A percentile compares a stretch with the other conserved stretches of the same genome.
These are phyloP conservation scores for Rhopalosiphum nymphaeae DNA, from an alignment of 2,888 invertebrate genomes.

Conservation along the genomic window DNA sequence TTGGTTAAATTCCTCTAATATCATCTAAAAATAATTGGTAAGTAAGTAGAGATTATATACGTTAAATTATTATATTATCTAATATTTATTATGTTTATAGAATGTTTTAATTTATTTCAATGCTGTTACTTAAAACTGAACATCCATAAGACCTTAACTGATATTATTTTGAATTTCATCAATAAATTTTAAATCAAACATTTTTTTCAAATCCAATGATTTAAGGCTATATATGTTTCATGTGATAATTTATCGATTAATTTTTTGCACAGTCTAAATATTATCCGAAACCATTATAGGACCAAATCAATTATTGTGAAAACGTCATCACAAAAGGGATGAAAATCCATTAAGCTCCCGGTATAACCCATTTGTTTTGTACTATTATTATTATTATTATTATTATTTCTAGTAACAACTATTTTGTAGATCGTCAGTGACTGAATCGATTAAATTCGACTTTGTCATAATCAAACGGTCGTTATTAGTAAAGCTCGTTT, in stretches of 20 bases:
- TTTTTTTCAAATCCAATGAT: background rate
- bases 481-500: slow-evolving; percentile 54
- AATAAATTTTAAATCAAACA: background rate
- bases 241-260: slow-evolving; percentile 42
- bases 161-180: background rate
- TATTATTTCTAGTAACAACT: slow-evolving; percentile 59
- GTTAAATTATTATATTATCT: background rate
- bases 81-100: no score
- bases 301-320: slow-evolving; percentile 57
- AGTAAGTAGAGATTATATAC: no score
- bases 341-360: slow-evolving; percentile 62
- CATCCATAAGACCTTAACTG: background rate
- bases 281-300: slow-evolving; percentile 49
- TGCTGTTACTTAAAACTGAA: background rate
- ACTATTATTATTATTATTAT: slow-evolving; percentile 51
- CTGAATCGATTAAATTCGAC: slow-evolving; percentile 62
- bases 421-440: slow-evolving; percentile 55
- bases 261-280: slow-evolving; percentile 43
- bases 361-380: slow-evolving; percentile 64
- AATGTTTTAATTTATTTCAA: background rate
- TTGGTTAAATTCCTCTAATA: background rate
- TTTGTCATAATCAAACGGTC: slow-evolving; percentile 60
- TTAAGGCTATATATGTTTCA: background rate
- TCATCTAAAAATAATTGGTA: background rate
- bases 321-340: slow-evolving; percentile 62